Conservation (phyloP, 2,797 vertebrate genomes). For the Acridotheres tristis region DNA sequence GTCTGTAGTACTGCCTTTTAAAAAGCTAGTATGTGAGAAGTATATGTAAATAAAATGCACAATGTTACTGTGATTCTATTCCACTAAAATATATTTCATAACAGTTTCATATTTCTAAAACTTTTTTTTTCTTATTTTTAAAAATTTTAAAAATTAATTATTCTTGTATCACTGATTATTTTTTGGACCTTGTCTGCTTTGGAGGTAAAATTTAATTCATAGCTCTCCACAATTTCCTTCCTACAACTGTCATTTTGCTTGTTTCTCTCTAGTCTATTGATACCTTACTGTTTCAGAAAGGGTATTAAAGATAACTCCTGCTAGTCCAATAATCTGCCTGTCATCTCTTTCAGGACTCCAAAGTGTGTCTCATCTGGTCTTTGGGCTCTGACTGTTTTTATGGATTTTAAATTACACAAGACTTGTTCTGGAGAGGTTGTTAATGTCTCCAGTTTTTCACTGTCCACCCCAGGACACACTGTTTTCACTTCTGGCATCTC, state of each 20-base stretch:
- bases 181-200: background rate
- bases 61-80: background rate
- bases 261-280: background rate
- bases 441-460: conserved; percentile 20
- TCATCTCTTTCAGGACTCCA: background rate
- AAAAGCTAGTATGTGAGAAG: background rate
- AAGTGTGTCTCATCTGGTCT: background rate
- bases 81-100: background rate
- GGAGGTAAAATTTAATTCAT: background rate
- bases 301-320: background rate
- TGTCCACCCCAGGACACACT: background rate
- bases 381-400: conserved; percentile 5
- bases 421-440: background rate
- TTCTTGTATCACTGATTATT: background rate
- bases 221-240: background rate
- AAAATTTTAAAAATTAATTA: rapidly evolving
- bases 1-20: background rate
- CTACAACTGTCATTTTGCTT: background rate
- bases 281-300: background rate
- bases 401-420: conserved; percentile 37
- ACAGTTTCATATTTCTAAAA: background rate
- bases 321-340: background rate
- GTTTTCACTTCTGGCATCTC: conserved; percentile 9
- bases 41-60: too few species aligned
- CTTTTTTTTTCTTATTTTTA: background rate